phyloP scores from a whole-genome alignment of 1,140 invertebrate species.

The Drosophila ironensis region DNA sequence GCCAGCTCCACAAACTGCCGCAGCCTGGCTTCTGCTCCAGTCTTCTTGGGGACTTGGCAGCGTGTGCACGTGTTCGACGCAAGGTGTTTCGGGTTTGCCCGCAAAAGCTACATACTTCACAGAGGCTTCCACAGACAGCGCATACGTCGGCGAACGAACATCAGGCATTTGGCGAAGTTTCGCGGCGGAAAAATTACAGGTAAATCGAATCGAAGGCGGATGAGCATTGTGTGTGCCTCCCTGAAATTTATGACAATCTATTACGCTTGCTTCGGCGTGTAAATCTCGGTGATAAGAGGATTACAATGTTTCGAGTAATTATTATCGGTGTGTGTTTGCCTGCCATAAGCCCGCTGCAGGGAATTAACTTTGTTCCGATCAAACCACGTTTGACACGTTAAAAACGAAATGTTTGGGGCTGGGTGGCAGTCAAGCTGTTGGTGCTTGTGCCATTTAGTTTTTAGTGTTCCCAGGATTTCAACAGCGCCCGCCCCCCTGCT shows the following conservation, averaged over 20 bases:
- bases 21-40: slow-evolving; percentile 35
- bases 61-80: slow-evolving; percentile 55
- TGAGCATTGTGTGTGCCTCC: neutral
- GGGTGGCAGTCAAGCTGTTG: slow-evolving; percentile 36
- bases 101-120: neutral
- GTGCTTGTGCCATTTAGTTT: slow-evolving; percentile 68
- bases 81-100: slow-evolving; percentile 28
- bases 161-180: slow-evolving; percentile 21
- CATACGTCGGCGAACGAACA: neutral
- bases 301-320: slow-evolving; percentile 78
- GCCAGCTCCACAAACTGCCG: slow-evolving; percentile 21
- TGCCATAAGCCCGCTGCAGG: slow-evolving; percentile 48
- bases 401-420: slow-evolving; percentile 7
- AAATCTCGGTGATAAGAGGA: slow-evolving; percentile 71
- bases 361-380: slow-evolving; percentile 78
- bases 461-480: slow-evolving; percentile 33
- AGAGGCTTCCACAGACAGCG: neutral
- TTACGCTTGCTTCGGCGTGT: slow-evolving; percentile 48
- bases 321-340: slow-evolving; percentile 48
- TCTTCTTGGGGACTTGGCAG: slow-evolving; percentile 76
- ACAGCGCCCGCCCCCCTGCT: neutral
- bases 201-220: neutral
- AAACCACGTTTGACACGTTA: slow-evolving; percentile 55
- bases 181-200: slow-evolving; percentile 6
- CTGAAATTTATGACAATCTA: slow-evolving; percentile 25